Evolutionary conservation across 2,113 vertebrate species (phyloP).

Genomic region (Carettochelys insculpta): DNA sequence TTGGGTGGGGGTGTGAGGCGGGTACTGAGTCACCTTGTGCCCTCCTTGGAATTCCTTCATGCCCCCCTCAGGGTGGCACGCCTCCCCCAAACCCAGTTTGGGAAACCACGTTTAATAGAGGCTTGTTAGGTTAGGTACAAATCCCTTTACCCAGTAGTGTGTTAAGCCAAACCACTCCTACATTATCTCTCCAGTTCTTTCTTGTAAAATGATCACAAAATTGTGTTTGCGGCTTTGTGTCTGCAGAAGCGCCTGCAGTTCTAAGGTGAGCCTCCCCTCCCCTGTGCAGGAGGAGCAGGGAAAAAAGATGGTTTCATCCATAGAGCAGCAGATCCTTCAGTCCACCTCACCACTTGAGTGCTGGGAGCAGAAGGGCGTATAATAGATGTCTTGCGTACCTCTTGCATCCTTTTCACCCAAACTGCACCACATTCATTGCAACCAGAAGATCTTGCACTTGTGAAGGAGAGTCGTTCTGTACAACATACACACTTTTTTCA

Average conservation of each 20-base stretch:
- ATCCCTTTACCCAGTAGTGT: not conserved
- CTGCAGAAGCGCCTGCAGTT: not conserved
- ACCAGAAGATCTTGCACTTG: not conserved
- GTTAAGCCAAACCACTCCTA: no score
- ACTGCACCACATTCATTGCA: not conserved
- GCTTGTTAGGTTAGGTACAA: no score
- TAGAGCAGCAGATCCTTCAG: not conserved
- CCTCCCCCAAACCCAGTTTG: no score
- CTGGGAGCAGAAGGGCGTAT: not conserved
- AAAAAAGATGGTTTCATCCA: not conserved
- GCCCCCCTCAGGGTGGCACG: no score
- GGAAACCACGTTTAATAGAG: no score
- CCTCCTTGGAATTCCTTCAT: no score
- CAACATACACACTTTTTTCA: not conserved
- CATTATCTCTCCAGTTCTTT: not conserved
- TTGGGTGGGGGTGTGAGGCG: no score
- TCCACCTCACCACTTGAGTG: fast-evolving
- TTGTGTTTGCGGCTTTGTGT: not conserved
- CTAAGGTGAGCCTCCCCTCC: no score
- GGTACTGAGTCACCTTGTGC: no score
- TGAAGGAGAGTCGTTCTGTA: not conserved
- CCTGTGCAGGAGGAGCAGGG: not conserved
- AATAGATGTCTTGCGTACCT: not conserved
- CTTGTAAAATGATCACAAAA: not conserved
- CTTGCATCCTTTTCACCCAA: not conserved